Evolutionary conservation across 2,888 invertebrate genomes (phyloP), one percentile per base, ranked within the genome.

Genomic region (Tiliacea citrago): DNA sequence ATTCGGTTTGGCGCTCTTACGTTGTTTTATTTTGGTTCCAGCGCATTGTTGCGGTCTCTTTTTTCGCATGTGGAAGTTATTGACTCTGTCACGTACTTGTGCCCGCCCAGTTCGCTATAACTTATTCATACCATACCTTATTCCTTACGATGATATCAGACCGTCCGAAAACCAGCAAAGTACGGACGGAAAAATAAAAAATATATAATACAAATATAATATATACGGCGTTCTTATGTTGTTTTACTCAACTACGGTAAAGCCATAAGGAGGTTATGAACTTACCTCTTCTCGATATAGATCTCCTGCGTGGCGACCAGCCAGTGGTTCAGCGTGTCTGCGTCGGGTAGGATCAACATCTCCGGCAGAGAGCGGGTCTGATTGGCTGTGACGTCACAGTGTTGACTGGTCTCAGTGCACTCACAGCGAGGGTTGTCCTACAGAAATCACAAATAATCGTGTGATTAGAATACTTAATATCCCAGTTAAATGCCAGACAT

Each of bases 281-380:
- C 57, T 18, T 4, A 66, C 97, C 97, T 95, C 83, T 95, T 97
- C 82, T 97, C 96, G 39, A 97, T 96, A 74, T 97, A 97, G 16
- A 92, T 88, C 39, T 96, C 94, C 35, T 97, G 96, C 0, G 97
- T 95, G 21, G 94, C 93, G 0, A 97, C 91, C 10, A 97, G 92
- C 97, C 97, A 97, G 47, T 94, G 90, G 84, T 97, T 96, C 45
- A 97, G 94, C 0, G 95, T 93, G 24, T 87, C 80, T 1, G 93
- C 91, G 65, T 94, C 94, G 0, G 96, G 95, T 6, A 97, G 84
- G 24, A 90, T 39, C 93, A 96, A 88, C 90, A 93, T 85, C 3
- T 88, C 87, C 0, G 95, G 94, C 2, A 77, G 72, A 7, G 29
- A 12, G 12, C 77, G 85, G 0, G 83, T 82, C 68, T 49, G 63